These are phyloP conservation scores for Coenonympha glycerion DNA, from an alignment of 2,888 invertebrate genomes.

Conservation along the genomic window DNA sequence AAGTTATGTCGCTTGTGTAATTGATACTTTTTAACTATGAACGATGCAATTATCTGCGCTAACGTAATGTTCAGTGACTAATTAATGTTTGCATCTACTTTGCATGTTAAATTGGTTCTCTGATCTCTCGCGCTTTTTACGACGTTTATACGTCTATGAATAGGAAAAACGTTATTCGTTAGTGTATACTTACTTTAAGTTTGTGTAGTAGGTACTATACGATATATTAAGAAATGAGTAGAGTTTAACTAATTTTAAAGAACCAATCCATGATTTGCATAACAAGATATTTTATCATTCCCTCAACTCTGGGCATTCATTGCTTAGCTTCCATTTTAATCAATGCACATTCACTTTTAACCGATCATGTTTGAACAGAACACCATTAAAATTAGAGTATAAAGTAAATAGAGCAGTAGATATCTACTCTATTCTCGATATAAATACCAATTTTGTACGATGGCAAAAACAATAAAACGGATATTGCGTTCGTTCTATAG, in stretches of 20 bases:
- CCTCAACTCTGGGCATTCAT: conserved; percentile 13
- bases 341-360: conserved; percentile 6
- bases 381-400: background rate
- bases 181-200: too few relatives aligned
- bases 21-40: conserved; percentile 10
- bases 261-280: conserved; percentile 16
- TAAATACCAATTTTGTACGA: too few relatives aligned
- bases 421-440: too few relatives aligned
- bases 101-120: background rate
- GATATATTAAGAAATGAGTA: too few relatives aligned
- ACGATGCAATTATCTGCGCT: background rate
- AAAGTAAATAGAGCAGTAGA: too few relatives aligned
- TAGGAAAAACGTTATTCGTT: too few relatives aligned
- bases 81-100: background rate
- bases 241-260: too few relatives aligned
- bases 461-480: background rate
- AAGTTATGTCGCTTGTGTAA: conserved; percentile 17
- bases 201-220: too few relatives aligned
- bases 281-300: conserved; percentile 18
- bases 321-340: conserved; percentile 14
- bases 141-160: background rate
- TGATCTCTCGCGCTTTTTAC: background rate
- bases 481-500: background rate
- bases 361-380: background rate
- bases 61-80: background rate